Conservation (phyloP, 1,140 invertebrate genomes). For the Zaprionus nigranus region DNA sequence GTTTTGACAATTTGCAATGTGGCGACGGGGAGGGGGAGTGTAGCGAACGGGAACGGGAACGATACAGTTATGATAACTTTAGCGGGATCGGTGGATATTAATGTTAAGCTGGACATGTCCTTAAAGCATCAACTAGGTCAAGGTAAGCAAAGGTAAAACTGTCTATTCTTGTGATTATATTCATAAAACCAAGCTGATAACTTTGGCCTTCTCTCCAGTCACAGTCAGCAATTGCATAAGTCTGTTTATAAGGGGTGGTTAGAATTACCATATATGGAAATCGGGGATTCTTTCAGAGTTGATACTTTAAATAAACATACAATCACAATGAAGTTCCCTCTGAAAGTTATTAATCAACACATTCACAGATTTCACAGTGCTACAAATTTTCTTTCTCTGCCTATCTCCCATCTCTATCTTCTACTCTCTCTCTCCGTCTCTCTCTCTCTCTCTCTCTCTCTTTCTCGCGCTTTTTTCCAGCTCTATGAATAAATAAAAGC, state of each 20-base stretch:
- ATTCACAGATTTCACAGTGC: background rate
- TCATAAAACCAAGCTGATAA: too few relatives aligned
- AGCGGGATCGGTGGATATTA: background rate
- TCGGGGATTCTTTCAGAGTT: background rate
- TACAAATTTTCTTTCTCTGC: background rate
- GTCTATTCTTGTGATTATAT: too few relatives aligned
- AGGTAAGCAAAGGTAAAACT: too few relatives aligned
- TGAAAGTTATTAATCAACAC: background rate
- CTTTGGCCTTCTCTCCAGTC: too few relatives aligned
- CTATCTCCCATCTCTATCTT: too few relatives aligned
- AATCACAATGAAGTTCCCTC: background rate
- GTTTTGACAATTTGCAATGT: conserved; percentile 10
- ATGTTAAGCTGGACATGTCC: too few relatives aligned
- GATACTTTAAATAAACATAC: too few relatives aligned
- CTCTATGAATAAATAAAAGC: conserved; percentile 29
- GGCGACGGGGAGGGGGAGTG: too few relatives aligned
- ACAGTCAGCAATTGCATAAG: background rate
- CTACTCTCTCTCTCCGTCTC: background rate
- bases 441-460: background rate
- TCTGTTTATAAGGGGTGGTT: background rate
- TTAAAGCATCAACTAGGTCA: too few relatives aligned
- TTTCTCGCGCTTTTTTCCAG: background rate
- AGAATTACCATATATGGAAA: background rate
- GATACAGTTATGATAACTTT: background rate
- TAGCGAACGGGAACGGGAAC: too few relatives aligned